Base-by-base conservation (phyloP, 2,888 invertebrate genomes). In the Clepsis dumicolana region DNA sequence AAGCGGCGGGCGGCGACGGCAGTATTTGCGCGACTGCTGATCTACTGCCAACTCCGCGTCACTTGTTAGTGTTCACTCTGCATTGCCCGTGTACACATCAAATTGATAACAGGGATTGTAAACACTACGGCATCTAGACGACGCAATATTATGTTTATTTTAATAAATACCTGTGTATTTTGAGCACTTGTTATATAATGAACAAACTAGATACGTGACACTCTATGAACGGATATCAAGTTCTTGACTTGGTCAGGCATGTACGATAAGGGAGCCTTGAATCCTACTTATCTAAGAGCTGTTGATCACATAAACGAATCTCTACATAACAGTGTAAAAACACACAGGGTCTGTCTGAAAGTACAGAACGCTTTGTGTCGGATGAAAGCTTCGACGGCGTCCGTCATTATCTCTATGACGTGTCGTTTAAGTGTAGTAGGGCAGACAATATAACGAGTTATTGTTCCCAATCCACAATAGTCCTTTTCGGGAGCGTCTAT, bases 11-110 rank as follows among this genome's bases (percentile, higher is more conserved):
- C 75, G 73, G 76, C 74, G 76, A 72, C 79, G 79, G 80, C 67
- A 79, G 82, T 81, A 82, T 85, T 83, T 82, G 83, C 76, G 80
- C 76, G 73, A 78, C 75, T 78, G 82, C 87, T 83, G 89, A 86
- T 80, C 82, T 77, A 76, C 75, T 88, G 93, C 92, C 93, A 91
- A 91, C 74, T 70, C 63, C 73, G 74, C 87, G 86, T 88, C 88
- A 86, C 83, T 84, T 75, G 77, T 87, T 85, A 86, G 84, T 83
- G 79, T 79, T 77, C 77, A 77, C 73, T 78, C 75, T 80, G 76
- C 78, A 81, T 80, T 64, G 64, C 82, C 74, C 76, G 75, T 73
- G 72, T 81, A 80, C 80, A 81, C 80, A 80, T 75, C 75, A 77
- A 73, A 70, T 73, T 80, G 90, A 91, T 90, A 91, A 89, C 85